phyloP scores from a whole-genome alignment of 2,113 vertebrate genomes.

The Sula dactylatra region DNA sequence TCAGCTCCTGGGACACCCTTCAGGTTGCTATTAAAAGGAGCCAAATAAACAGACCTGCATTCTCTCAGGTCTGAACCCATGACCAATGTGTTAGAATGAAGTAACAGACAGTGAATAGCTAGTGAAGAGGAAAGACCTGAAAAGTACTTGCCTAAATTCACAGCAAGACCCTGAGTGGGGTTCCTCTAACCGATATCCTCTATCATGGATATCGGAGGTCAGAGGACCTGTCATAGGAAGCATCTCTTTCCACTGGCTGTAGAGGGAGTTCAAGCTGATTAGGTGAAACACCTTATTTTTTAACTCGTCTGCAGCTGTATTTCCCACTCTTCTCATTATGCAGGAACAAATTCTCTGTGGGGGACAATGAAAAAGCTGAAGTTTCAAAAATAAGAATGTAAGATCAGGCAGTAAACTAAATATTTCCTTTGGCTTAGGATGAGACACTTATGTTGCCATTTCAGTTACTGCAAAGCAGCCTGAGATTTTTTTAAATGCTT shows the following conservation, averaged over 20 bases:
- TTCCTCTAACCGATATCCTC: neutral
- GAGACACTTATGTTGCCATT: neutral
- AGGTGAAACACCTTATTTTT: neutral
- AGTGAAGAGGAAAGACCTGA: neutral
- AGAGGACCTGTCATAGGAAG: neutral
- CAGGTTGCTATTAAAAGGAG: neutral
- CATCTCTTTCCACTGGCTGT: neutral
- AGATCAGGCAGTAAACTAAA: neutral
- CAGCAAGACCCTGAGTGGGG: neutral
- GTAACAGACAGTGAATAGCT: neutral
- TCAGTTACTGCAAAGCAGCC: neutral
- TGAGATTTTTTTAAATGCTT: neutral
- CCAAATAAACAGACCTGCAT: neutral
- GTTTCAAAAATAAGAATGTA: neutral
- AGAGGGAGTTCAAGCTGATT: neutral
- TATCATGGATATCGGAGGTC: neutral
- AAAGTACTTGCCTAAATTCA: neutral
- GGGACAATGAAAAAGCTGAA: neutral
- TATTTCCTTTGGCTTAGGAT: neutral
- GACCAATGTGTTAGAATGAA: rapidly evolving
- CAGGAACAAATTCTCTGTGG: neutral
- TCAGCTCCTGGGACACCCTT: neutral
- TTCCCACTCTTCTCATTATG: neutral
- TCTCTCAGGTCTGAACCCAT: neutral
- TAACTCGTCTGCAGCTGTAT: neutral